Conservation (phyloP, 2,888 invertebrate species). For the Rugalucina vietnamica region DNA sequence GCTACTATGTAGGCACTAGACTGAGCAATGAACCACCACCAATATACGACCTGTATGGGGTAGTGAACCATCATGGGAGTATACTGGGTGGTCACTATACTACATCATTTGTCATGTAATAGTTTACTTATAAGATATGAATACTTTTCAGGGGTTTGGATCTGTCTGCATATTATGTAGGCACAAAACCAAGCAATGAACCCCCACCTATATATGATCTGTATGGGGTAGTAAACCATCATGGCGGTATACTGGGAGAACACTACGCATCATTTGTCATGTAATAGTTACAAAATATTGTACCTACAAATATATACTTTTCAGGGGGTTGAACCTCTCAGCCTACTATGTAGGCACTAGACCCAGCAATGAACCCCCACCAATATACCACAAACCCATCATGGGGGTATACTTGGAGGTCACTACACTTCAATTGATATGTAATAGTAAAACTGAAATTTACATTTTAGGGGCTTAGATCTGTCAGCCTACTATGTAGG, state of each 20-base stretch:
- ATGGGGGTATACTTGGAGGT: constrained; percentile 84
- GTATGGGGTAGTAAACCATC: no score
- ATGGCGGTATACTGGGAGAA: constrained; percentile 85
- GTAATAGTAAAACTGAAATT: neutral
- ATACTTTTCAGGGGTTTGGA: constrained; percentile 84
- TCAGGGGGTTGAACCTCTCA: constrained; percentile 83
- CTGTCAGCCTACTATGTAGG: constrained; percentile 81
- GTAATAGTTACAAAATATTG: neutral
- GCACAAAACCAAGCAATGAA: constrained; percentile 68
- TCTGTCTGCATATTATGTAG: constrained; percentile 81
- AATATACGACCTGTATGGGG: constrained; percentile 83
- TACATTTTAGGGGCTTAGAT: constrained; percentile 82
- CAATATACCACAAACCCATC: constrained; percentile 85
- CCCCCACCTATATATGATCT: constrained; percentile 84
- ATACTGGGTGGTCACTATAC: constrained; percentile 86
- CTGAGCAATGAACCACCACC: constrained; percentile 74
- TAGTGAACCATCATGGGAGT: constrained; percentile 84
- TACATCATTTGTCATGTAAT: no score
- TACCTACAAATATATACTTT: constrained; percentile 26
- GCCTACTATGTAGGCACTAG: constrained; percentile 78
- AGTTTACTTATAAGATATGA: no score
- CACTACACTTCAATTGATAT: constrained; percentile 85
- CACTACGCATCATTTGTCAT: constrained; percentile 81
- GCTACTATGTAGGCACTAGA: constrained; percentile 78
- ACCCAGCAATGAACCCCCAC: constrained; percentile 69